Conservation (phyloP, 2,797 vertebrate species). For the Lepilemur ruficaudatus region DNA sequence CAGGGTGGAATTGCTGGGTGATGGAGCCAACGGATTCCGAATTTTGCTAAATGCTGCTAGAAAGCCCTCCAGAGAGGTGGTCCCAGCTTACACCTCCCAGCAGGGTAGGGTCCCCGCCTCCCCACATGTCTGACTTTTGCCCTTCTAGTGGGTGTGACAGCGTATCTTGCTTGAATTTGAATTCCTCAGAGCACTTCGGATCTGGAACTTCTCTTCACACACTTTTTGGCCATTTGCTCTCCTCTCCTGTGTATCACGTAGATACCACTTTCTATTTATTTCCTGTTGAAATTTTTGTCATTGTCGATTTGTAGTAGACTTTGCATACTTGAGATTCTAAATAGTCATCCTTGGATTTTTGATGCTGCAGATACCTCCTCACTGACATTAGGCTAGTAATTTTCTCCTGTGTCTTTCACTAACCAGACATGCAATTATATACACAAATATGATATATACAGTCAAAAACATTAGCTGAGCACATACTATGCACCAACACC, state of each 20-base stretch:
- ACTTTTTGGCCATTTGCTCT: background rate
- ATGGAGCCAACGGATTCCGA: background rate
- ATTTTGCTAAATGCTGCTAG: background rate
- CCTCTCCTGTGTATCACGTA: too few relatives aligned
- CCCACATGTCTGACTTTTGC: background rate
- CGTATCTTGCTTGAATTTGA: background rate
- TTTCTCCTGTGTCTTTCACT: background rate
- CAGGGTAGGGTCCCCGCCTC: fast-evolving
- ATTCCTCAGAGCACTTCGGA: background rate
- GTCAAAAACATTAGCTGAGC: background rate
- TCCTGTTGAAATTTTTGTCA: background rate
- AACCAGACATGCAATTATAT: background rate
- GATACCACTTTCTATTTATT: background rate
- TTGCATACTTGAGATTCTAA: background rate
- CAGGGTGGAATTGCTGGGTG: background rate
- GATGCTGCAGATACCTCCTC: background rate
- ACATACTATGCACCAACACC: too few relatives aligned
- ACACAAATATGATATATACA: too few relatives aligned
- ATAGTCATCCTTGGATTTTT: background rate
- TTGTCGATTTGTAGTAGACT: background rate
- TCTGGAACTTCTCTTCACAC: background rate
- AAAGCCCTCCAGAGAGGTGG: background rate
- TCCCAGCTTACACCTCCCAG: background rate
- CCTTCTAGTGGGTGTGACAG: background rate
- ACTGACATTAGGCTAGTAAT: background rate